A percentile compares a stretch with the other conserved stretches of the same genome.
Conservation (phyloP, 2,797 vertebrate genomes). For the Acanthopagrus latus region DNA sequence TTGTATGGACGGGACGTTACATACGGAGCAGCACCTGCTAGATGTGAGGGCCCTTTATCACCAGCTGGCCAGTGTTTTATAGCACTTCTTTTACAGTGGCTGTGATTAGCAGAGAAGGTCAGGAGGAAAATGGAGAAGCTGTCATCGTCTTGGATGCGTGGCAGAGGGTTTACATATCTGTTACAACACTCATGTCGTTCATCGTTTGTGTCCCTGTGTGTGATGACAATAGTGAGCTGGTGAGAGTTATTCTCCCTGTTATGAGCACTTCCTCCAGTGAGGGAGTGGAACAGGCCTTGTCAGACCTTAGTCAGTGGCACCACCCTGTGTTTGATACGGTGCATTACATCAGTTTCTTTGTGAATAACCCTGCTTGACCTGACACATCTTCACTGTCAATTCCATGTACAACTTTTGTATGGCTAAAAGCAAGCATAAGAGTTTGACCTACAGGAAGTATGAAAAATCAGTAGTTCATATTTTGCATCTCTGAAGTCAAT, state of each 20-base stretch:
- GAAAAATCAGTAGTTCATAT: too few species aligned
- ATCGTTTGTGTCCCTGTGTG: slow-evolving; percentile 4
- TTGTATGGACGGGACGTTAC: slow-evolving; percentile 80
- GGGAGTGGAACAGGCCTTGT: background rate
- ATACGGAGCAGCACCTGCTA: slow-evolving; percentile 83
- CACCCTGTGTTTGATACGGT: slow-evolving; percentile 61
- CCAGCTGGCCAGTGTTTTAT: slow-evolving; percentile 83
- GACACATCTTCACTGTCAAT: background rate
- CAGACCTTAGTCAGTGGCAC: slow-evolving; percentile 67
- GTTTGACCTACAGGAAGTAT: too few species aligned
- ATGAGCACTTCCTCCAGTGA: background rate
- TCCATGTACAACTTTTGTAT: too few species aligned
- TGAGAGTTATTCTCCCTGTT: slow-evolving; percentile 2
- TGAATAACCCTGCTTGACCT: background rate
- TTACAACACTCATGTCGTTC: slow-evolving; percentile 31
- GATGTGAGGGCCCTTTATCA: slow-evolving; percentile 80
- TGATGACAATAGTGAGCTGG: slow-evolving; percentile 7
- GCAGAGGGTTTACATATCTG: slow-evolving; percentile 38
- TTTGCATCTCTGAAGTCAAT: too few species aligned
- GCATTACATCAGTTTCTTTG: slow-evolving; percentile 13
- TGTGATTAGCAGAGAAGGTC: slow-evolving; percentile 78
- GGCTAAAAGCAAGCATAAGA: too few species aligned
- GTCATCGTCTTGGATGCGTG: slow-evolving; percentile 45
- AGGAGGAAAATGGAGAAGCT: slow-evolving; percentile 69
- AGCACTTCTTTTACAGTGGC: slow-evolving; percentile 79